Evolutionary conservation across 37 sponge, comb jelly and placozoan genomes (phyloP), one percentile per base, ranked within the genome.

Genomic region (Corticium candelabrum): DNA sequence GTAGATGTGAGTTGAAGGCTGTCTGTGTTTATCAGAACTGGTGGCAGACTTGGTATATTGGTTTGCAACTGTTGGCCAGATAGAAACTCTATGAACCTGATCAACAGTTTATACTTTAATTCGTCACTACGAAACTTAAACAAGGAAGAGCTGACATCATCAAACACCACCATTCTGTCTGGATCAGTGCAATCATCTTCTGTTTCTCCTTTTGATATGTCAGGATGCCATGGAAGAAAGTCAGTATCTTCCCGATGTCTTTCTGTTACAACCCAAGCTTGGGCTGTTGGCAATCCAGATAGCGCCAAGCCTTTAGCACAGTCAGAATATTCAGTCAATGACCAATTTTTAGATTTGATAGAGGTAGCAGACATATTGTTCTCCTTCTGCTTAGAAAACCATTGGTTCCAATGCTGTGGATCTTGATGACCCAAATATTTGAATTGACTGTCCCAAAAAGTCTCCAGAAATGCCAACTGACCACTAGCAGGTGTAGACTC

Each of bases 401-500:
- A 90, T 37, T 35, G 70, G 1, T 37, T 76, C 94, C 94, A 94
- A 0, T 92, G 92, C 0, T 29, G 35, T 27, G 94, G 86, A 36
- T 78, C 85, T 0, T 5, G 37, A 39, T 90, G 92, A 34, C 94
- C 94, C 39, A 94, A 73, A 21, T 89, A 74, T 3, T 89, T 76
- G 0, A 40, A 76, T 40, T 78, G 80, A 38, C 92, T 94, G 75
- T 90, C 91, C 94, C 94, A 94, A 77, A 83, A 94, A 3, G 86
- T 40, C 77, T 88, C 94, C 41, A 94, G 79, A 38, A 83, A 87
- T 1, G 78, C 62, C 33, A 57, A n/a, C 37, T 56, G 43, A 15
- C 5, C 62, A 15, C 73, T 15, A 33, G n/a, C 5, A n/a, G 73
- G 73, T 7, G 41, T 76, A 27, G 0, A 2, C 0, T 4, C 21